Conservation (phyloP, 2,797 vertebrate genomes). For the Premnoplex brunnescens region DNA sequence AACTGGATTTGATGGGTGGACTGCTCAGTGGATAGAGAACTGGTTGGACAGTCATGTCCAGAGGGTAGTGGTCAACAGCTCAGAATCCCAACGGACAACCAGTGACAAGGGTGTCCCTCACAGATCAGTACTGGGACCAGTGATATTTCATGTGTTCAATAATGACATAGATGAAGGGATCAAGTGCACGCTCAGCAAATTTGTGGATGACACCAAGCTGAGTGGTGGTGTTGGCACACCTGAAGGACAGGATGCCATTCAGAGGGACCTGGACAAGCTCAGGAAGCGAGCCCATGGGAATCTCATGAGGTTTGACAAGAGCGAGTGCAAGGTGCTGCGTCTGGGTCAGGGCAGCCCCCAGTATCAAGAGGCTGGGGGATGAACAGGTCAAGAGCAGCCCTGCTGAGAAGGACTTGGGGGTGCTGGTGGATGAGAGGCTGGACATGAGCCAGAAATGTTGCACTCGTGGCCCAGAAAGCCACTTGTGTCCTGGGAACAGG, state of each 20-base stretch:
- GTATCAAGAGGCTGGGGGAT: neutral
- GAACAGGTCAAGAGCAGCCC: neutral
- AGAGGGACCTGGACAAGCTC: neutral
- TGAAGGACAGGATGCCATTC: neutral
- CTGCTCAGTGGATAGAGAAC: neutral
- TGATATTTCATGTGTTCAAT: neutral
- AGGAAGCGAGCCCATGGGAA: neutral
- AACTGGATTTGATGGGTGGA: neutral
- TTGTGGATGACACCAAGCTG: neutral
- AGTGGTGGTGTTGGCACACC: neutral
- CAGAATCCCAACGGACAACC: neutral
- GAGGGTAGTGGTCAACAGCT: neutral
- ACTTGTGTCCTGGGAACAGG: neutral
- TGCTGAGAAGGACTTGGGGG: neutral
- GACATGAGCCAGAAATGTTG: neutral
- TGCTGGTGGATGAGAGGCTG: neutral
- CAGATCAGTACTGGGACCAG: neutral
- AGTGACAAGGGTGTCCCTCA: neutral
- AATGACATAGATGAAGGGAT: neutral
- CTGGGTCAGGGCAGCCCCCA: accelerated
- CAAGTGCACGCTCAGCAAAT: neutral
- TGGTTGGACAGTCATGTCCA: neutral
- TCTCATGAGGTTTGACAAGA: neutral
- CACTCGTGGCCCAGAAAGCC: neutral
- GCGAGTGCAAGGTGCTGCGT: neutral